Evolutionary conservation across 2,888 invertebrate genomes (phyloP).

Genomic region (Rhodophaea formosa): DNA sequence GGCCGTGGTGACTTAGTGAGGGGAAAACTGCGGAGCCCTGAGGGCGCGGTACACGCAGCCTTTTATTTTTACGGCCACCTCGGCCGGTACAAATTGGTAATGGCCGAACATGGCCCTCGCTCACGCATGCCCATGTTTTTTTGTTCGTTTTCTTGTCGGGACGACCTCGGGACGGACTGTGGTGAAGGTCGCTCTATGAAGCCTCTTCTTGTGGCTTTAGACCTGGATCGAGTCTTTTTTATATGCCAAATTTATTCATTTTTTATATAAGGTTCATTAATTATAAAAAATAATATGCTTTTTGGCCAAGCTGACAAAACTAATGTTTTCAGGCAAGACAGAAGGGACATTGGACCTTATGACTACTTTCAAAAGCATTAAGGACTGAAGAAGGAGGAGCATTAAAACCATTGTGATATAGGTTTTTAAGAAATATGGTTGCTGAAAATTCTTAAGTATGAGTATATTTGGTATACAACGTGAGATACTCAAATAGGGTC

Average conservation of each 20-base stretch:
- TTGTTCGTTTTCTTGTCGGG: slow-evolving; percentile 22
- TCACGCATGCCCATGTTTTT: slow-evolving; percentile 18
- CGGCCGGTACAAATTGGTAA: slow-evolving; percentile 28
- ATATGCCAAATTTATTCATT: not conserved
- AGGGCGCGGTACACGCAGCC: slow-evolving; percentile 13
- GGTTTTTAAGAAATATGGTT: no score
- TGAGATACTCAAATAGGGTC: no score
- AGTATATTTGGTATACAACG: no score
- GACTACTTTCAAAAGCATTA: no score
- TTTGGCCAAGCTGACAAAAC: no score
- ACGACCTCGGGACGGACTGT: slow-evolving; percentile 26
- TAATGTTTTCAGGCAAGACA: no score
- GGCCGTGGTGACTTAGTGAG: not conserved
- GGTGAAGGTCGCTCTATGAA: slow-evolving; percentile 24
- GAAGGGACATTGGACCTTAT: no score
- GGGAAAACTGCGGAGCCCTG: slow-evolving; percentile 10
- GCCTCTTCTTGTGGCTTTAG: not conserved
- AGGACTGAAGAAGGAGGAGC: no score
- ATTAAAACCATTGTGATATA: no score
- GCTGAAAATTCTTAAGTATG: no score
- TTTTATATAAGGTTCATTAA: not conserved
- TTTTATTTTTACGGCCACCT: slow-evolving; percentile 27
- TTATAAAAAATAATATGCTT: no score
- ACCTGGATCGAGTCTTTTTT: not conserved
- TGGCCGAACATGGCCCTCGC: slow-evolving; percentile 18